Evolutionary conservation across 2,113 vertebrate genomes (phyloP).

Genomic region (Alectura lathami): DNA sequence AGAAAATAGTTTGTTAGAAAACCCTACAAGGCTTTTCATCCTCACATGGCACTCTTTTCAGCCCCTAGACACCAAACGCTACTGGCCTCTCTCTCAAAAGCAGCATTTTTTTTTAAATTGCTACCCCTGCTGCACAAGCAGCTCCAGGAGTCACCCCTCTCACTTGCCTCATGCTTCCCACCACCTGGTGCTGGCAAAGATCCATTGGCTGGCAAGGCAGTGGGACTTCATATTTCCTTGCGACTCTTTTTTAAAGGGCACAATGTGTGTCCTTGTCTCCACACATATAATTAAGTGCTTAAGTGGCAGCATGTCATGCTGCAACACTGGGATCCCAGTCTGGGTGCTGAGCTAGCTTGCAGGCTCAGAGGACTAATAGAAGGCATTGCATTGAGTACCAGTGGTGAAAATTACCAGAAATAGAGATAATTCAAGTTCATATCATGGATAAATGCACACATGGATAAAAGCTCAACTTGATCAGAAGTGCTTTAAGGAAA

Average conservation of each 20-base stretch:
- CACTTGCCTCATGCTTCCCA: conserved; percentile 30
- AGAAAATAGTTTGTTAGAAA: conserved; percentile 31
- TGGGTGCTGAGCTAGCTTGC: background rate
- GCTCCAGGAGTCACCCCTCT: conserved; percentile 10
- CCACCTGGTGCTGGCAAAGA: conserved; percentile 56
- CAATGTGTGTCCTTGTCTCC: conserved; percentile 15
- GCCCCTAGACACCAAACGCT: conserved; percentile 40
- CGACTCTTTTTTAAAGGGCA: conserved; percentile 50
- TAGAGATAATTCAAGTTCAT: background rate
- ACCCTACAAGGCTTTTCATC: conserved; percentile 48
- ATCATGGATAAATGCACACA: background rate
- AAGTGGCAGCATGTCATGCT: conserved; percentile 6
- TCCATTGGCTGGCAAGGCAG: conserved; percentile 24
- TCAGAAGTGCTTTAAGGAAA: background rate
- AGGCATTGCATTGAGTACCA: background rate
- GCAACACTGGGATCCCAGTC: background rate
- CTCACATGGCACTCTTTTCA: conserved; percentile 28
- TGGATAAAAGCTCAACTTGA: background rate
- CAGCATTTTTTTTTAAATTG: background rate
- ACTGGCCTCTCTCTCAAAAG: conserved; percentile 30
- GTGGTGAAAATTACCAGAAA: background rate
- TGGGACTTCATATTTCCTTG: conserved; percentile 48
- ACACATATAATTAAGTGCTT: conserved; percentile 37
- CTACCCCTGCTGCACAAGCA: background rate
- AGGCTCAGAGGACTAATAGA: background rate